Conservation (phyloP, 37 sponge, comb jelly and placozoan species). For the Spongilla lacustris region DNA sequence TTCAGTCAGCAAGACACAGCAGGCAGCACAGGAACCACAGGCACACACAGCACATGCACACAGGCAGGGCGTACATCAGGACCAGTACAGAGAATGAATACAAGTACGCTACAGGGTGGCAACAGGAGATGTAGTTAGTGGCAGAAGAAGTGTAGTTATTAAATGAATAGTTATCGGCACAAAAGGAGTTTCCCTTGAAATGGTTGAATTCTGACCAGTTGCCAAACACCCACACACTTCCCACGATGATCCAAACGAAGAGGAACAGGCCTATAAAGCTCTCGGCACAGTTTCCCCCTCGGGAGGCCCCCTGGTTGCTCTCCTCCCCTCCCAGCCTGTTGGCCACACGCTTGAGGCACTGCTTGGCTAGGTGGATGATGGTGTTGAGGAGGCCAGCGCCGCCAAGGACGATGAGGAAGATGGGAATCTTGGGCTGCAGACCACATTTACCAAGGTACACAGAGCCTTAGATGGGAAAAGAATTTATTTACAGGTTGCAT, state of each 20-base stretch:
- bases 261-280: constrained; percentile 39
- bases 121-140: constrained; percentile 11
- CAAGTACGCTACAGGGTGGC: constrained; percentile 42
- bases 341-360: not conserved
- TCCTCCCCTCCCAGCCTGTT: not conserved
- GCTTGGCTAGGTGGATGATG: constrained; percentile 26
- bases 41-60: constrained; percentile 34
- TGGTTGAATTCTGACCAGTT: constrained; percentile 6
- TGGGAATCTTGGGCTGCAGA: constrained; percentile 27
- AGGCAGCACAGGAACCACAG: constrained; percentile 3
- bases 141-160: not conserved
- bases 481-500: not conserved
- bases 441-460: constrained; percentile 47
- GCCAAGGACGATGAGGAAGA: constrained; percentile 73
- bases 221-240: constrained; percentile 65
- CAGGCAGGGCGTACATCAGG: constrained; percentile 20
- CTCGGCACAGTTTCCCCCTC: constrained; percentile 54
- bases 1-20: not conserved
- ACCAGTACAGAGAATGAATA: constrained; percentile 53
- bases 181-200: not conserved
- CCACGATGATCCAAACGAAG: constrained; percentile 73
- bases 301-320: not conserved
- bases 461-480: constrained; percentile 31
- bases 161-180: not conserved
- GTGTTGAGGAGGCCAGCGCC: constrained; percentile 47